A percentile compares a stretch with the other conserved stretches of the same genome.
phyloP scores from a whole-genome alignment of 2,113 vertebrate genomes.

The Silurus asotus region DNA sequence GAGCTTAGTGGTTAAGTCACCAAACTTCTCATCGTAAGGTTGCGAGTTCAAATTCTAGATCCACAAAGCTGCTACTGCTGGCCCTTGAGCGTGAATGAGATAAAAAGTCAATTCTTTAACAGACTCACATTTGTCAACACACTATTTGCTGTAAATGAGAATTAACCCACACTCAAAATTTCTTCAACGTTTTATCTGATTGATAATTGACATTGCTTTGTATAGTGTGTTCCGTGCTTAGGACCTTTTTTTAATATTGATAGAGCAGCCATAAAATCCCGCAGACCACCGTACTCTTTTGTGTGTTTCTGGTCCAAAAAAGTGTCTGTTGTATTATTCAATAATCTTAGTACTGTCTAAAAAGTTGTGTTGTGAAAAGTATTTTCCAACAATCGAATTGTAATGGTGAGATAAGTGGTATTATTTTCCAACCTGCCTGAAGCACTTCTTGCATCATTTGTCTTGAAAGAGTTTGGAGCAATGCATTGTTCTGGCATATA shows the following conservation, averaged over 20 bases:
- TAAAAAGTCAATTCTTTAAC: too few relatives aligned
- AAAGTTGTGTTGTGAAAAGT: neutral
- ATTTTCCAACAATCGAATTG: conserved; percentile 11
- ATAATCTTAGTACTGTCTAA: neutral
- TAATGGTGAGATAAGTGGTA: conserved; percentile 33
- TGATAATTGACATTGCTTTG: neutral
- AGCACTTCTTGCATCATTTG: conserved; percentile 11
- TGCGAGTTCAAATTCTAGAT: too few relatives aligned
- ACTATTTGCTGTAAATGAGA: neutral
- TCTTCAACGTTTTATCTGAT: neutral
- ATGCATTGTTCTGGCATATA: conserved; percentile 4
- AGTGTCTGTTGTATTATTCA: conserved; percentile 46
- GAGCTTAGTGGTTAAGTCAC: too few relatives aligned
- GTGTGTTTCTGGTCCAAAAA: conserved; percentile 20
- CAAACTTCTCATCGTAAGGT: too few relatives aligned
- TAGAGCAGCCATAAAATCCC: neutral
- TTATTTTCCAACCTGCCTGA: conserved; percentile 15
- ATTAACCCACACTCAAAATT: neutral
- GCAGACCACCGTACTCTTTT: conserved; percentile 20
- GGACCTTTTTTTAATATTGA: neutral
- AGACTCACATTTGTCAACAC: neutral
- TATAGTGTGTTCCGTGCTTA: neutral
- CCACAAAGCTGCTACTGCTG: too few relatives aligned
- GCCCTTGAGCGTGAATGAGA: too few relatives aligned
- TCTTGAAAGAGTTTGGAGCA: conserved; percentile 9